phyloP scores from a whole-genome alignment of 2,113 vertebrate species.

The Hypocryptadius cinnamomeus region DNA sequence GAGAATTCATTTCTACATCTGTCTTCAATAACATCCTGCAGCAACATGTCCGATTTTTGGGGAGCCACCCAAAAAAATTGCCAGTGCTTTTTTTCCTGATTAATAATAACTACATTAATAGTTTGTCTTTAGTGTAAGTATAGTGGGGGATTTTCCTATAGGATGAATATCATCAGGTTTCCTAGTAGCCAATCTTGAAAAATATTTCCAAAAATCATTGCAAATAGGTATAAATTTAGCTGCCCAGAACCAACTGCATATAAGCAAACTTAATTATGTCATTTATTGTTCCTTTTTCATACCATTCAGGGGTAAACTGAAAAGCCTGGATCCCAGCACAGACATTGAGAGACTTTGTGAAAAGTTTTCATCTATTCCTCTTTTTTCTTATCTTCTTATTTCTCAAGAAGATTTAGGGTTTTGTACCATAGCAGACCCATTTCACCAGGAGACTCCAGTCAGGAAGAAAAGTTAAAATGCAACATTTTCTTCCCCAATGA shows the following conservation, averaged over 20 bases:
- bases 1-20: not conserved
- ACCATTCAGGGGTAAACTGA: not conserved
- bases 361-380: not conserved
- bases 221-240: not conserved
- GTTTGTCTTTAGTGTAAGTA: not conserved
- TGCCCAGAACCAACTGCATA: not conserved
- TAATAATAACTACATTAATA: not conserved
- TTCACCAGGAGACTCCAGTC: not conserved
- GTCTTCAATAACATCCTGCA: not conserved
- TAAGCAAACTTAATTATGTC: not conserved
- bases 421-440: not conserved
- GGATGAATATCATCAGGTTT: not conserved
- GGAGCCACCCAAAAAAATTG: not conserved
- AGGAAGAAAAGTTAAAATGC: not conserved
- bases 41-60: not conserved
- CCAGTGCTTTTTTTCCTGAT: rapidly evolving
- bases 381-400: not conserved
- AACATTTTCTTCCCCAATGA: not conserved
- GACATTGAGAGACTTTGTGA: not conserved
- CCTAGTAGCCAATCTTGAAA: not conserved
- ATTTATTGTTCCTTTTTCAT: not conserved
- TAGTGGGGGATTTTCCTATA: not conserved
- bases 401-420: not conserved
- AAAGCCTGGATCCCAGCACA: not conserved
- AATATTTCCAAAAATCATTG: not conserved